A percentile compares a stretch with the other conserved stretches of the same genome.
Conservation (phyloP, 2,113 vertebrate species). For the Petromus typicus region DNA sequence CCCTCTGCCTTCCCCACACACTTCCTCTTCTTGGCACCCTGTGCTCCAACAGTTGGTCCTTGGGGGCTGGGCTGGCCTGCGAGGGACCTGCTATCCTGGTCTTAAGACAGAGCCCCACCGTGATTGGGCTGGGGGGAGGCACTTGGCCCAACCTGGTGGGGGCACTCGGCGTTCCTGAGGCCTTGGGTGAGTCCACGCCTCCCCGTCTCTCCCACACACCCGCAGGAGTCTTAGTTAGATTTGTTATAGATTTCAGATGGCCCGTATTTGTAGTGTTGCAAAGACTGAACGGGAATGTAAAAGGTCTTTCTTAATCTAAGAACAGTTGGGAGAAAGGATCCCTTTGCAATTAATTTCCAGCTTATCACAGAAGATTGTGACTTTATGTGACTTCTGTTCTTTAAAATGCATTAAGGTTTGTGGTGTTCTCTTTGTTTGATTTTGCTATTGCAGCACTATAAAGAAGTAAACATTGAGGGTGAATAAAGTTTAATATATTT, state of each 20-base stretch:
- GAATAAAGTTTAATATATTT: slow-evolving; percentile 11
- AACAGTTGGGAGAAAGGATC: not conserved
- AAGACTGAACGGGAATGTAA: not conserved
- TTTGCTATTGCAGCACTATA: not conserved
- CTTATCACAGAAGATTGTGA: not conserved
- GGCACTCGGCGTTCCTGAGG: not conserved
- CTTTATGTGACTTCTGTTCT: not conserved
- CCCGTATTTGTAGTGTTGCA: not conserved
- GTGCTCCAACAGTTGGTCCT: not conserved
- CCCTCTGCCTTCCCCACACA: not conserved
- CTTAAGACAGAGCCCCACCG: not conserved
- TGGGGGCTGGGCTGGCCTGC: not conserved
- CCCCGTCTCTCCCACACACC: too few relatives aligned
- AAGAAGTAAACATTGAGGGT: not conserved
- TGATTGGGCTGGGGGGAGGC: not conserved
- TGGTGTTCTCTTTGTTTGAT: not conserved
- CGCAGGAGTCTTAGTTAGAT: not conserved
- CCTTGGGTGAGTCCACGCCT: not conserved
- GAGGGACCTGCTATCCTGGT: not conserved
- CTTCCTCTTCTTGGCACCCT: not conserved
- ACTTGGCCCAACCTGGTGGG: not conserved
- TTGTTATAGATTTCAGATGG: not conserved
- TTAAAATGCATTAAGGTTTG: not conserved
- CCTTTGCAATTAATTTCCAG: not conserved
- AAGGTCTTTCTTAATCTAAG: not conserved